Conservation (phyloP, 2,888 invertebrate species). For the Slavum lentiscoides region DNA sequence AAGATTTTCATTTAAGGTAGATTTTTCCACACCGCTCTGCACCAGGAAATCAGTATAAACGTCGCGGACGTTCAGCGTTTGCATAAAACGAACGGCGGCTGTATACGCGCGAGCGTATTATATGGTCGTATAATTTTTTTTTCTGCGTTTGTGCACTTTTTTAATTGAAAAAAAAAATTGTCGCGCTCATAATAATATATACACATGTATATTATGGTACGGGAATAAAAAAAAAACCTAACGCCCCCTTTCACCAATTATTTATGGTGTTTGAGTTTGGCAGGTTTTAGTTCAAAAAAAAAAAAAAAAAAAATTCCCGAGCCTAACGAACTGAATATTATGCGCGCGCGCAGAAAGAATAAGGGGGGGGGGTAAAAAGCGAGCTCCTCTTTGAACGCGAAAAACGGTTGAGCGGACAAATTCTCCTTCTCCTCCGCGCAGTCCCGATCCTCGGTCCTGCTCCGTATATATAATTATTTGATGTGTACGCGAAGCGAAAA, state of each 20-base stretch:
- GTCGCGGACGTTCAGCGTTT: neutral
- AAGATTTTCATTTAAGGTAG: neutral
- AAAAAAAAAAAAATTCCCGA: constrained; percentile 30
- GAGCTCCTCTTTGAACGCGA: constrained; percentile 30
- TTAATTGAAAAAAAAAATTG: neutral
- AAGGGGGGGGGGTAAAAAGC: constrained; percentile 5
- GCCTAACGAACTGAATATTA: constrained; percentile 46
- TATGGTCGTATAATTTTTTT: neutral
- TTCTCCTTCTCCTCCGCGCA: neutral
- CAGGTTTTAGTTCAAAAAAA: constrained; percentile 9
- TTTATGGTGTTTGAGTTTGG: constrained; percentile 41
- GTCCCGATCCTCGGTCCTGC: too few relatives aligned
- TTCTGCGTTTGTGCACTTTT: neutral
- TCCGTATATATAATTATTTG: constrained; percentile 36
- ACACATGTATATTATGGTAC: neutral
- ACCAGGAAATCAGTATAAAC: constrained; percentile 5
- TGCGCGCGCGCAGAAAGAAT: neutral
- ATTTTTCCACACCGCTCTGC: constrained; percentile 7
- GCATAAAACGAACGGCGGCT: neutral
- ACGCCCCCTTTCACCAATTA: constrained; percentile 21
- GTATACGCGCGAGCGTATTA: too few relatives aligned
- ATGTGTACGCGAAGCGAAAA: constrained; percentile 26
- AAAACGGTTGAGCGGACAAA: constrained; percentile 49
- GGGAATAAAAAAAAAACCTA: neutral
- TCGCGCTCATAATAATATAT: neutral